Conservation (phyloP, 92 coral and sea anemone species). For the Heteractis magnifica region DNA sequence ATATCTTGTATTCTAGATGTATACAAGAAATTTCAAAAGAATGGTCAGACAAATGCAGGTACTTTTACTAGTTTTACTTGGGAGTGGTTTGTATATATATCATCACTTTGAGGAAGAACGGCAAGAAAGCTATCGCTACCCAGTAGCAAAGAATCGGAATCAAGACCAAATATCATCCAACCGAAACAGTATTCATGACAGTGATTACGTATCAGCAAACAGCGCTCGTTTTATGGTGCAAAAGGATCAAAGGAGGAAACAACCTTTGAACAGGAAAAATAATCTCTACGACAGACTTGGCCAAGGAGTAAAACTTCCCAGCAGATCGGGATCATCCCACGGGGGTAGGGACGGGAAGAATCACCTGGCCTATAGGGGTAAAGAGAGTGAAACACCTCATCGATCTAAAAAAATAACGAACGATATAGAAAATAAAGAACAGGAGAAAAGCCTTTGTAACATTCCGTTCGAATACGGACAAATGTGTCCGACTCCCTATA, state of each 20-base stretch:
- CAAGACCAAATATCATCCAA: background rate
- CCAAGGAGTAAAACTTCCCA: background rate
- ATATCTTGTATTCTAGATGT: too few species aligned
- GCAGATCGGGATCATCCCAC: background rate
- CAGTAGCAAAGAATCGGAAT: background rate
- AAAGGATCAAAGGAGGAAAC: background rate
- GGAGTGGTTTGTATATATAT: background rate
- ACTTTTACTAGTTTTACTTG: background rate
- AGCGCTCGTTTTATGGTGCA: too few species aligned
- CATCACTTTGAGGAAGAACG: background rate
- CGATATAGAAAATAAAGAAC: background rate
- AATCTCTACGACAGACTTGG: too few species aligned
- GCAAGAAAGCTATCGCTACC: too few species aligned
- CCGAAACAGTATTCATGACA: too few species aligned
- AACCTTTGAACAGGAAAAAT: too few species aligned
- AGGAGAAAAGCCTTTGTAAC: conserved; percentile 8
- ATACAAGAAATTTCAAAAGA: background rate
- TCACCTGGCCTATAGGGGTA: background rate
- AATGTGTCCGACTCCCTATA: conserved; percentile 61
- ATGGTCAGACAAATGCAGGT: background rate
- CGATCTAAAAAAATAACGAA: background rate
- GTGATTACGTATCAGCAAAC: too few species aligned
- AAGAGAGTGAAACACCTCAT: background rate
- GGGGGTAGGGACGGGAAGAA: background rate
- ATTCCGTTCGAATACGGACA: conserved; percentile 32